Conservation (phyloP, 2,797 vertebrate genomes). For the Sebastiscus tertius region DNA sequence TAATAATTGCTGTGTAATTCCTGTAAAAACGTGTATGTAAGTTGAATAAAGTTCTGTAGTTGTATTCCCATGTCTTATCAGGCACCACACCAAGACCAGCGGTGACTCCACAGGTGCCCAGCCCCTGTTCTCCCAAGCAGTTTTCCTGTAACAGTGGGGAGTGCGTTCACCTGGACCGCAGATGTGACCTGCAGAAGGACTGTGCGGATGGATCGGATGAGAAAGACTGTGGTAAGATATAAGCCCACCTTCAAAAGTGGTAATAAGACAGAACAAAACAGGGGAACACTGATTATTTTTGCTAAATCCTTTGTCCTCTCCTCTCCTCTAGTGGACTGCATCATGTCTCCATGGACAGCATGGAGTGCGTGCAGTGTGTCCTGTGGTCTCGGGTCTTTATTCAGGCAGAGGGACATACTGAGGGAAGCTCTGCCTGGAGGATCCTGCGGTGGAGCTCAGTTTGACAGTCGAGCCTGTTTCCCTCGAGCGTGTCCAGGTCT, state of each 20-base stretch:
- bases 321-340: conserved; percentile 83
- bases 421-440: conserved; percentile 82
- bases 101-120: conserved; percentile 58
- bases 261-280: background rate
- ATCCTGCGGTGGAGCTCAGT: conserved; percentile 75
- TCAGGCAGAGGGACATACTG: conserved; percentile 83
- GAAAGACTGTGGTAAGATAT: conserved; percentile 83
- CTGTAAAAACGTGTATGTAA: background rate
- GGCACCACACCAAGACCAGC: conserved; percentile 46
- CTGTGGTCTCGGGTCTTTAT: conserved; percentile 89
- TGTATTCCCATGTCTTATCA: conserved; percentile 17
- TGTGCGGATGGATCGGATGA: conserved; percentile 91
- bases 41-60: background rate
- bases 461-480: conserved; percentile 89
- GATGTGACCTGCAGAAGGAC: conserved; percentile 85
- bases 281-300: background rate
- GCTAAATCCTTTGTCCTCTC: background rate
- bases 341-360: conserved; percentile 84
- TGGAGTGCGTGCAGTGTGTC: conserved; percentile 91
- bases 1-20: background rate
- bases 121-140: conserved; percentile 85
- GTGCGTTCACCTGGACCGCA: conserved; percentile 81
- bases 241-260: background rate
- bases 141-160: conserved; percentile 87
- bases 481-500: conserved; percentile 88